Percentiles rank a stretch among this genome's conserved stretches.
phyloP scores from a whole-genome alignment of 2,888 invertebrate species.

The Phrixothrix hirtus region DNA sequence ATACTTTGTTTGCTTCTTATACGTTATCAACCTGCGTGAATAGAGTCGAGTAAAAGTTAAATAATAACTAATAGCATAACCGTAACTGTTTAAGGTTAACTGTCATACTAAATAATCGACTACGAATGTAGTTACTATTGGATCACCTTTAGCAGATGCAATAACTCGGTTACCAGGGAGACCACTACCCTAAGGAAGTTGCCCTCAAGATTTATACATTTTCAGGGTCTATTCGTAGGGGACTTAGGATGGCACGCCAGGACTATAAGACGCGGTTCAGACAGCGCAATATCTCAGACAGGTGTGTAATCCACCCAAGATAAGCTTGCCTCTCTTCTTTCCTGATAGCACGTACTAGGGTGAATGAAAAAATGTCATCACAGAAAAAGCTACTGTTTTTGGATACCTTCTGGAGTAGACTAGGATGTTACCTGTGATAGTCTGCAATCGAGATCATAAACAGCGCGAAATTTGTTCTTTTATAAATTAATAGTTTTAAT shows the following conservation, averaged over 20 bases:
- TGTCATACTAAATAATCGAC: constrained; percentile 23
- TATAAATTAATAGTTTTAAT: no score
- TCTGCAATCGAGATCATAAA: no score
- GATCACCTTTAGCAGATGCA: constrained; percentile 17
- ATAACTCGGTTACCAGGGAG: constrained; percentile 26
- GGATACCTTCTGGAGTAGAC: no score
- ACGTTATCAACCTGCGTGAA: no score
- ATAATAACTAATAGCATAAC: no score
- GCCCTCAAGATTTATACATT: constrained; percentile 27
- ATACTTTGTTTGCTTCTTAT: no score
- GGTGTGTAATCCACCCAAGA: constrained; percentile 21
- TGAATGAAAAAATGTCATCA: background rate
- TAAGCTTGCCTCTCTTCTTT: background rate
- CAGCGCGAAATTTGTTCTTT: no score
- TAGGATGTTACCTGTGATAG: no score
- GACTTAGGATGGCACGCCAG: constrained; percentile 27
- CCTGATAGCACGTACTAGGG: background rate
- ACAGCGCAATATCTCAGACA: constrained; percentile 31
- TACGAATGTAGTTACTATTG: constrained; percentile 15
- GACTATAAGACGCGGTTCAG: constrained; percentile 30
- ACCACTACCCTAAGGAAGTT: constrained; percentile 17
- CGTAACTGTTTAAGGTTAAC: constrained; percentile 20
- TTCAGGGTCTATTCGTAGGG: constrained; percentile 21
- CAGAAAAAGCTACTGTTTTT: no score
- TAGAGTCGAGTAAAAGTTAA: no score